phyloP scores from a whole-genome alignment of 1,140 invertebrate species.

The Psix sp. region DNA sequence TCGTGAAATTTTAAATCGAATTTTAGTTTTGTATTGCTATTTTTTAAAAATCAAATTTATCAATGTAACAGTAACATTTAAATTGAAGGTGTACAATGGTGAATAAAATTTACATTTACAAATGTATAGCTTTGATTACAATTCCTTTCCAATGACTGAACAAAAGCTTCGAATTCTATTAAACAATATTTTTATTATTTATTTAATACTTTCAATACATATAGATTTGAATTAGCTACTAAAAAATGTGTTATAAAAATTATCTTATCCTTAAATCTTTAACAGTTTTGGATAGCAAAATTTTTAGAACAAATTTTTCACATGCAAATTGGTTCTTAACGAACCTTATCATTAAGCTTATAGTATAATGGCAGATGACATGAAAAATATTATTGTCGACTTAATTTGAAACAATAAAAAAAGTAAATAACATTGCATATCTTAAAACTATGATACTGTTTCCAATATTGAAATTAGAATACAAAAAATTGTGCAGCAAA shows the following conservation, averaged over 20 bases:
- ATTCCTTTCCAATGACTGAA: conserved; percentile 7
- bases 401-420: conserved; percentile 9
- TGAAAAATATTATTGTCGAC: conserved; percentile 19
- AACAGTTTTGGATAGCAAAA: conserved; percentile 1
- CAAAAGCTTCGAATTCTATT: not conserved
- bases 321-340: not conserved
- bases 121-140: not conserved
- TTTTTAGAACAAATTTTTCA: conserved; percentile 24
- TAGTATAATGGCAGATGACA: conserved; percentile 18
- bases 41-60: conserved; percentile 14
- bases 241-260: conserved; percentile 8
- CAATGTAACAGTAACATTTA: too few species aligned
- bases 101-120: conserved; percentile 15
- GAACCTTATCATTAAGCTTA: conserved; percentile 5
- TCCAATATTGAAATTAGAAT: conserved; percentile 4
- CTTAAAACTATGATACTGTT: conserved; percentile 3
- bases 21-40: conserved; percentile 13
- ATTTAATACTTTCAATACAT: conserved; percentile 5
- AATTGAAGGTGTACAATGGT: too few species aligned
- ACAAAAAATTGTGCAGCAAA: conserved; percentile 9
- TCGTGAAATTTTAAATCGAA: conserved; percentile 2
- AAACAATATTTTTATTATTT: conserved; percentile 18
- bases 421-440: not conserved
- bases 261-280: not conserved
- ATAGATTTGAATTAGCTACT: not conserved